Evolutionary conservation across 2,113 vertebrate species (phyloP), one percentile per base, ranked within the genome.

Genomic region (Petrocephalus microphthalmus): DNA sequence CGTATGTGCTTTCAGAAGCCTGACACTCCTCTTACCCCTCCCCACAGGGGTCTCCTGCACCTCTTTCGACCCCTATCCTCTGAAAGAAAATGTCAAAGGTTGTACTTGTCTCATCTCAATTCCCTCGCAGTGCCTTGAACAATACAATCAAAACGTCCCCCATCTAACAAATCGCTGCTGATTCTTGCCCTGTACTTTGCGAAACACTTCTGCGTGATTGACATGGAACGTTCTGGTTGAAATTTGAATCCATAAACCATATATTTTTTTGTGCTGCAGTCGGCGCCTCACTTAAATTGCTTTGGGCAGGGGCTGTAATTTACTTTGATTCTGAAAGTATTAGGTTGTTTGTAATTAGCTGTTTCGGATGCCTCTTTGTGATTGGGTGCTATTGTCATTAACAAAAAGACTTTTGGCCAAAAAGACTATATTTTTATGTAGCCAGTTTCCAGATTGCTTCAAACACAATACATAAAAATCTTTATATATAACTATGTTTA

Each of bases 301-400:
- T 56, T n/a, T 85, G n/a, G 52, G 29, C 52, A 37, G 52, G 33
- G 29, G 11, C 17, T 53, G 25, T 54, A 85, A 54, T 85, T 85
- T 85, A 33, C 51, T 85, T 37, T 53, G 49, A 85, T 54, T 85
- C 84, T 33, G 25, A n/a, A 54, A 54, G 33, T 85, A 56, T 85
- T 17, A 19, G 51, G 51, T 54, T 53, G 84, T 85, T 85, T 33
- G 84, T 54, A 85, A 33, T 20, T 54, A 3, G 15, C 22, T 51
- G 7, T 85, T 85, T 37, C 22, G 2, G 84, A 37, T 29, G 7
- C 2, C 15, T 53, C 15, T 83, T 83, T 83, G 2, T 83, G 45
- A 15, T 83, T 83, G 81, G 45, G 37, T 49, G 81, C n/a, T 11
- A 11, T 37, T 49, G 22, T 83, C 19, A 49, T 85, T 25, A 49